Evolutionary conservation across 1,140 invertebrate genomes (phyloP), one percentile per base, ranked within the genome.

Genomic region (Ceratina australensis): DNA sequence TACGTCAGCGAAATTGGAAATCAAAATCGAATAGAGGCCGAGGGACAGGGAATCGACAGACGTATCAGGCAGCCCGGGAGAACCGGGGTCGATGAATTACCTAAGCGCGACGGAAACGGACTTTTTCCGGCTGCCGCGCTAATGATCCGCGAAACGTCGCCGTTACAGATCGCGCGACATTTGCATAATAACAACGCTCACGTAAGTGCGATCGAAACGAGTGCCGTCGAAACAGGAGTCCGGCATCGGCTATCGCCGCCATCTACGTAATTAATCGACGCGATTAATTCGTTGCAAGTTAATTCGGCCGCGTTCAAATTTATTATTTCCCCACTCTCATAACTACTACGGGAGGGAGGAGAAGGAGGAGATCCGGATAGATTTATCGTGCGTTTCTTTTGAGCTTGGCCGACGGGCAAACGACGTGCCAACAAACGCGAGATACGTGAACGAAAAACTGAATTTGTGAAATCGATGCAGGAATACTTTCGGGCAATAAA

Each of bases 171-270:
- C 66, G 74, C 26, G 22, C 0, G 1, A 7, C 66, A 69, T 77
- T 77, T 71, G 57, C 74, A 77, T 77, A 77, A 77, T 69, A 77
- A 77, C 74, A 59, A 71, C 33, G 24, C 54, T 50, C 74, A 56
- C 16, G 64, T 75, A 75, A 71, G 66, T 71, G 56, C 66, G 24
- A 77, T 77, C 67, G 74, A 77, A 77, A 77, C 74, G 74, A 77
- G 67, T 54, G 20, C 33, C 67, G 33, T 42, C 66, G 74, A 77
- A 71, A 77, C 61, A 71, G 61, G 71, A 71, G 28, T 47, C 66
- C 8, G 0, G 47, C 2, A 2, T 0, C 8, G 15, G 8, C 56
- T n/a, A 18, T 13, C 2, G 28, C 24, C 5, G 5, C 47, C 7
- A 33, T 33, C 26, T 16, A 5, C 1, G 12, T 71, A 63, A 77